A percentile compares a stretch with the other conserved stretches of the same genome.
These are phyloP conservation scores for Sander vitreus DNA, from an alignment of 2,113 vertebrate species.

Conservation along the genomic window DNA sequence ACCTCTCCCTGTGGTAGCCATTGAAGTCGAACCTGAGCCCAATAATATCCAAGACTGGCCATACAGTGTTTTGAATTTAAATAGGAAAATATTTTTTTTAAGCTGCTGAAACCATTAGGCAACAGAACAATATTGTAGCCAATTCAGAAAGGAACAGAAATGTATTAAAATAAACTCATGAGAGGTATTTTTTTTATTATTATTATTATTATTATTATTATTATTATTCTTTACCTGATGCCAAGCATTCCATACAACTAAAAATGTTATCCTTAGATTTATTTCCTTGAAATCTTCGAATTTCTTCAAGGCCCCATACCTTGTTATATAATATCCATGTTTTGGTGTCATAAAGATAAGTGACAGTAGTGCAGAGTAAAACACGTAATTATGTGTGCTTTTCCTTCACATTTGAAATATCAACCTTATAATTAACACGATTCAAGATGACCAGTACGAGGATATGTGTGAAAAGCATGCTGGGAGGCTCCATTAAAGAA, in stretches of 20 bases:
- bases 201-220: too few relatives aligned
- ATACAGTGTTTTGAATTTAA: neutral
- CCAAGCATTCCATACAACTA: too few relatives aligned
- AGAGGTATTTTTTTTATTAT: too few relatives aligned
- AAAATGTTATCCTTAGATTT: too few relatives aligned
- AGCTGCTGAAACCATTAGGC: neutral
- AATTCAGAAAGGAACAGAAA: neutral
- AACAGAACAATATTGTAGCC: neutral
- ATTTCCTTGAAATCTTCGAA: too few relatives aligned
- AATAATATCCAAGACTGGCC: neutral
- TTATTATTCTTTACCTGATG: neutral
- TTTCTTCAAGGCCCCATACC: too few relatives aligned
- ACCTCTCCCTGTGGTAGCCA: neutral
- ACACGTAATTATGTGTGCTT: neutral
- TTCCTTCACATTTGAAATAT: neutral
- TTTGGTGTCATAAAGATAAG: neutral
- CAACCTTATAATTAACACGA: too few relatives aligned
- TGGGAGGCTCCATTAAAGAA: too few relatives aligned
- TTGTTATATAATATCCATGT: neutral
- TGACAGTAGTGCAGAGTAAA: neutral
- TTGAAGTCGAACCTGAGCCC: neutral
- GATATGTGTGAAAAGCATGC: too few relatives aligned
- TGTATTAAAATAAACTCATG: neutral
- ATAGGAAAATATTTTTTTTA: neutral
- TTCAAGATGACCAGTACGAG: too few relatives aligned